A percentile compares a stretch with the other conserved stretches of the same genome.
These are phyloP conservation scores for Hybognathus amarus DNA, from an alignment of 2,797 vertebrate genomes.

Conservation along the genomic window DNA sequence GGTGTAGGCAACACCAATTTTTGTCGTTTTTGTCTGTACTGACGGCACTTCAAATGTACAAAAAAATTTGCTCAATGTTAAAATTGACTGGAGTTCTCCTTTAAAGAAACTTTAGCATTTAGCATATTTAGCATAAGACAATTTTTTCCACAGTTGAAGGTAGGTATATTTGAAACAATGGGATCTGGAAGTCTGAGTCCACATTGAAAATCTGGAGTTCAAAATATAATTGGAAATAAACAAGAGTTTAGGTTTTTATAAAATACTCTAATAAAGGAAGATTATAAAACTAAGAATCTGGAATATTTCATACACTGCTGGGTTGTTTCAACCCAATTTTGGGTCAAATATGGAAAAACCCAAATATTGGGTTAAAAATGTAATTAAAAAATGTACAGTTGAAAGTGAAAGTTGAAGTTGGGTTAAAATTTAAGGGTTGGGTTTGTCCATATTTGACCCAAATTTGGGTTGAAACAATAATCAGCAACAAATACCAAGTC, in stretches of 20 bases:
- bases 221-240: constrained; percentile 6
- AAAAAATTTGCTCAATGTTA: too few species aligned
- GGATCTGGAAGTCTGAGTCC: background rate
- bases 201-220: background rate
- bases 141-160: background rate
- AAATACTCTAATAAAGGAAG: background rate
- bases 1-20: too few species aligned
- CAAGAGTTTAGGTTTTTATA: background rate
- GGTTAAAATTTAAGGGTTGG: too few species aligned
- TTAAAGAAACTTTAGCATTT: background rate
- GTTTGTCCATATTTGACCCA: too few species aligned
- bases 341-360: too few species aligned
- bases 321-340: too few species aligned
- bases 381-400: too few species aligned
- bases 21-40: too few species aligned
- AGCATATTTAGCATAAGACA: background rate
- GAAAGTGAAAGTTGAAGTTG: too few species aligned
- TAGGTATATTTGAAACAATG: background rate
- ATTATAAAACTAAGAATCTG: background rate
- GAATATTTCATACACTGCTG: background rate
- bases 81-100: too few species aligned
- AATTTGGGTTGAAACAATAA: background rate
- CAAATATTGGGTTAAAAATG: too few species aligned
- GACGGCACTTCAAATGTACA: too few species aligned
- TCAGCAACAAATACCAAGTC: background rate